Percentiles rank a stretch among this genome's conserved stretches.
These are phyloP conservation scores for Felis chaus DNA, from an alignment of 2,113 vertebrate genomes.

Conservation along the genomic window DNA sequence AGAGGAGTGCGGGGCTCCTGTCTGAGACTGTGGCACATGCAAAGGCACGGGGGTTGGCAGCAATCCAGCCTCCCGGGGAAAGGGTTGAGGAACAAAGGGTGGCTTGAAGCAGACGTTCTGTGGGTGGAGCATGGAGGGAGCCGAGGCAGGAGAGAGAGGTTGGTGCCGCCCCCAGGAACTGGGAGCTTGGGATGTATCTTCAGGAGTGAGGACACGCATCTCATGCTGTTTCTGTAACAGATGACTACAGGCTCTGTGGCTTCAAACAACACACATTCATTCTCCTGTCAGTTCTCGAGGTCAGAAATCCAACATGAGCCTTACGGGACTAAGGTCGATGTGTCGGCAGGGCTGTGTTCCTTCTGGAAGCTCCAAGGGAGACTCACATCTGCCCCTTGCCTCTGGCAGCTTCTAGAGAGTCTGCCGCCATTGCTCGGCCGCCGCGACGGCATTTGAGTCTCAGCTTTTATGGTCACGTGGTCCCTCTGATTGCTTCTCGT, in stretches of 20 bases:
- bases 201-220: background rate
- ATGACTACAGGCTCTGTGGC: background rate
- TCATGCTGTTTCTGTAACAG: background rate
- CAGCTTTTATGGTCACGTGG: background rate
- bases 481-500: background rate
- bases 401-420: background rate
- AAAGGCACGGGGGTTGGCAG: background rate
- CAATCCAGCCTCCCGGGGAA: background rate
- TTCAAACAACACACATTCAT: background rate
- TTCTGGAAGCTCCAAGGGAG: background rate
- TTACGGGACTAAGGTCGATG: background rate
- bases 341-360: background rate
- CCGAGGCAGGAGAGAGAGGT: background rate
- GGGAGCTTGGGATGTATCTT: background rate
- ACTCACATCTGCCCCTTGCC: background rate
- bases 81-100: background rate
- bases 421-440: background rate
- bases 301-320: background rate
- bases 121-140: background rate
- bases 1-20: background rate
- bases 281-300: background rate
- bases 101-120: background rate
- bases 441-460: background rate
- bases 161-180: background rate
- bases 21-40: background rate